Conservation (phyloP, 2,113 vertebrate genomes). For the Leptocoma aspasia region DNA sequence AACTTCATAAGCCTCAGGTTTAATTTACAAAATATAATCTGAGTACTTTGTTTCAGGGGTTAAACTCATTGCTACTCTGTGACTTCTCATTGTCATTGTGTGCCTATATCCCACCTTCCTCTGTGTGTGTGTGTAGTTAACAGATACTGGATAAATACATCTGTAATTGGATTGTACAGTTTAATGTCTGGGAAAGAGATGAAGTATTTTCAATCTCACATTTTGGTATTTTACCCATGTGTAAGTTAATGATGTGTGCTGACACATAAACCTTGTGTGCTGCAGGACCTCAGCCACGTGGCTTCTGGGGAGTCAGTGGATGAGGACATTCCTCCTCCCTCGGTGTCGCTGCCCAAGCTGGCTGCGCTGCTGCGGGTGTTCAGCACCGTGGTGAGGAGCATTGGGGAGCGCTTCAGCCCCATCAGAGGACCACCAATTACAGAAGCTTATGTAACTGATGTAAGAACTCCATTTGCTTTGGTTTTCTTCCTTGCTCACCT, state of each 20-base stretch:
- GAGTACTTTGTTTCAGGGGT: background rate
- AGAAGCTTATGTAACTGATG: constrained; percentile 92
- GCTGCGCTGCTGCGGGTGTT: constrained; percentile 94
- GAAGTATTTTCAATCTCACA: background rate
- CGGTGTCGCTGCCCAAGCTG: constrained; percentile 93
- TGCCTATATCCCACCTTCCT: background rate
- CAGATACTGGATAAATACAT: background rate
- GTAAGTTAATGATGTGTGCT: background rate
- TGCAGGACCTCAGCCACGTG: constrained; percentile 93
- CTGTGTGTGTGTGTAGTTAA: background rate
- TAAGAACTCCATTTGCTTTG: constrained; percentile 56
- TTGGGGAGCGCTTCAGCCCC: constrained; percentile 93
- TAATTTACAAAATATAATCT: background rate
- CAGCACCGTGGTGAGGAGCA: constrained; percentile 97
- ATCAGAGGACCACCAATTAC: constrained; percentile 93
- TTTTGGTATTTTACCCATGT: background rate
- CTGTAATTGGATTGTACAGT: background rate
- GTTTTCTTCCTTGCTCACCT: background rate
- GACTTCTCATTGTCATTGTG: background rate
- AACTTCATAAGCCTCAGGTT: background rate
- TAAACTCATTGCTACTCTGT: background rate
- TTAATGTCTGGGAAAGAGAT: background rate
- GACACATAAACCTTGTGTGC: background rate
- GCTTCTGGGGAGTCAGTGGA: constrained; percentile 86
- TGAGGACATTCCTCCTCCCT: constrained; percentile 95